Conservation (phyloP, 2,888 invertebrate species). For the Drosophila diplacantha region DNA sequence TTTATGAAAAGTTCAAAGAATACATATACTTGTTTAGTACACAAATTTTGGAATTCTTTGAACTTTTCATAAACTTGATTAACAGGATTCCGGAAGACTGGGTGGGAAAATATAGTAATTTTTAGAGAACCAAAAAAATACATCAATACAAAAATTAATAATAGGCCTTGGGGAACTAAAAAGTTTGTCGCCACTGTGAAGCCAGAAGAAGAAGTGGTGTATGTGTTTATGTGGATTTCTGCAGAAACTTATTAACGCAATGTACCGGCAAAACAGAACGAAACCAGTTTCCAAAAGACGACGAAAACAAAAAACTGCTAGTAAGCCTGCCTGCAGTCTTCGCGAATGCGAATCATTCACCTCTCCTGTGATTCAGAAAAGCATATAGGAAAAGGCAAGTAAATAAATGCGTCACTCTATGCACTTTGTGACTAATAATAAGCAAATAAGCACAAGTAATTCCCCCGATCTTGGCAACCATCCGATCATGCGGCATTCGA, state of each 20-base stretch:
- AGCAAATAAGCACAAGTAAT: conserved; percentile 13
- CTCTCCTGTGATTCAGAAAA: conserved; percentile 11
- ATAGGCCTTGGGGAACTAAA: too few species aligned
- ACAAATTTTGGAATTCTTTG: too few species aligned
- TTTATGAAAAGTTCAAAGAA: too few species aligned
- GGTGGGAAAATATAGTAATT: too few species aligned
- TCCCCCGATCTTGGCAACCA: conserved; percentile 18
- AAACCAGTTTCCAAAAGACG: conserved; percentile 31
- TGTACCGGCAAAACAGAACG: conserved; percentile 27
- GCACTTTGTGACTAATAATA: conserved; percentile 35
- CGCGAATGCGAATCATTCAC: conserved; percentile 8
- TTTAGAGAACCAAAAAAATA: too few species aligned
- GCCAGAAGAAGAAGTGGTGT: neutral
- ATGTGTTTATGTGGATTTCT: neutral
- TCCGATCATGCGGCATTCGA: conserved; percentile 25
- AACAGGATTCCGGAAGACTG: neutral
- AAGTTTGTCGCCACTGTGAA: neutral
- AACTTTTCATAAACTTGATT: neutral
- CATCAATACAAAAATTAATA: too few species aligned
- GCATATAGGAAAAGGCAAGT: conserved; percentile 1
- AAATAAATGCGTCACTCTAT: conserved; percentile 25
- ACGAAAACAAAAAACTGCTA: conserved; percentile 13
- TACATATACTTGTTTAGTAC: too few species aligned
- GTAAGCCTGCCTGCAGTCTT: conserved; percentile 3
- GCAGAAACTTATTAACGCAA: conserved; percentile 25